Evolutionary conservation across 2,888 invertebrate species (phyloP), one percentile per base, ranked within the genome.

Genomic region (Odontocerum albicorne): DNA sequence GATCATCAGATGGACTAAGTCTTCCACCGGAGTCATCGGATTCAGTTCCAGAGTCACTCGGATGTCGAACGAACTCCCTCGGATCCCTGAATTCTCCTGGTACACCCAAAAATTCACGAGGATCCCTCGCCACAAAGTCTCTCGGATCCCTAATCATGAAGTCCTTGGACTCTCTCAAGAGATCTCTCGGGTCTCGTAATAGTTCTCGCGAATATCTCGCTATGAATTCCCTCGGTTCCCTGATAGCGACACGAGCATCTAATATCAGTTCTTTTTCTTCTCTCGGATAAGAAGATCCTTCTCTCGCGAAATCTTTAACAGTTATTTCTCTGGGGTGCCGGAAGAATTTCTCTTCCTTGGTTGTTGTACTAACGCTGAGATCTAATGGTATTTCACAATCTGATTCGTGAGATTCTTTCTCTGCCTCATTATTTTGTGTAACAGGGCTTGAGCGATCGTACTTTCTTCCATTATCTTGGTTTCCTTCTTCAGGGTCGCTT

Each of bases 1-100:
- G 54, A 36, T 76, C 80, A 45, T 82, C 80, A 67, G 82, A 75
- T 68, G 85, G 82, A 73, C 82, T 77, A 74, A 82, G 74, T 68
- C 84, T 70, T 67, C 81, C 85, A 65, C 87, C 88, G 59, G 90
- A 89, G 72, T 91, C 92, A 64, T 91, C 91, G 57, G 90, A 89
- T 67, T 89, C 89, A 40, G 85, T 85, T 42, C 88, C 89, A 64
- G 88, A 89, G 72, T 88, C 86, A 49, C 83, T 77, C 63, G 80
- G 80, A 46, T 74, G 69, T 33, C 60, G 35, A 36, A 53, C 62
- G 49, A 68, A 69, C 56, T 68, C 74, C 4, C 65, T 50, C 15
- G 65, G 62, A 61, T 68, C 72, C 64, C 56, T 69, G 66, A 66
- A 72, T 64, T 61, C 68, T 57, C 68, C 65, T 46, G 64, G 66